Percentiles rank a stretch among this genome's conserved stretches.
Conservation (phyloP, 2,888 invertebrate genomes). For the Mesochorus sp. region DNA sequence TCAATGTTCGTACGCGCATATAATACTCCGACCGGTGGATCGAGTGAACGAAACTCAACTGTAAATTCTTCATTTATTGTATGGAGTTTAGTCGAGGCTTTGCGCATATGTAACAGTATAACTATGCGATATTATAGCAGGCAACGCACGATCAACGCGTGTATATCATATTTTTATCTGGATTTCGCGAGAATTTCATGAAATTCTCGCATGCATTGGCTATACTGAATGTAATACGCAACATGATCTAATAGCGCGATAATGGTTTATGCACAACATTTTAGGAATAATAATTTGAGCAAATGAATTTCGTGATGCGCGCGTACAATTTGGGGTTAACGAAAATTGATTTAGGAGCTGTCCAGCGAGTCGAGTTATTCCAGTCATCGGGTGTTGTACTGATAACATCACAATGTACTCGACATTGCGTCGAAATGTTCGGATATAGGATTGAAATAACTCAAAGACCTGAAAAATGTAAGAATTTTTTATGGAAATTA, state of each 20-base stretch:
- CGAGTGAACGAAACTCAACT: constrained; percentile 42
- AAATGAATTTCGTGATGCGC: neutral
- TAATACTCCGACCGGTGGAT: constrained; percentile 18
- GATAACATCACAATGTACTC: no score
- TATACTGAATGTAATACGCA: no score
- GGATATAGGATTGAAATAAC: no score
- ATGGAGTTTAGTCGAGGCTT: constrained; percentile 23
- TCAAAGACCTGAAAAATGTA: no score
- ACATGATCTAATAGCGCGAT: neutral
- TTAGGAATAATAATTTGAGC: constrained; percentile 26
- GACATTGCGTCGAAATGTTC: no score
- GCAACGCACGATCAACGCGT: constrained; percentile 19
- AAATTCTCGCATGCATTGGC: neutral
- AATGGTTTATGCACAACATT: neutral
- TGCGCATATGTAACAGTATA: constrained; percentile 38
- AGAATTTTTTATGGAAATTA: no score
- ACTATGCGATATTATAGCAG: no score
- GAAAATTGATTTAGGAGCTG: constrained; percentile 23
- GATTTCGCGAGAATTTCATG: neutral
- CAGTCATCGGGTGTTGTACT: neutral
- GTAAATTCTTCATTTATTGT: constrained; percentile 56
- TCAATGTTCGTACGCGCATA: neutral
- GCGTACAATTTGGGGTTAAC: neutral
- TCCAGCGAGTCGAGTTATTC: constrained; percentile 26
- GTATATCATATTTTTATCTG: constrained; percentile 20